A percentile compares a stretch with the other conserved stretches of the same genome.
phyloP scores from a whole-genome alignment of 2,888 invertebrate genomes.

The Prosopocoilus inquinatus region DNA sequence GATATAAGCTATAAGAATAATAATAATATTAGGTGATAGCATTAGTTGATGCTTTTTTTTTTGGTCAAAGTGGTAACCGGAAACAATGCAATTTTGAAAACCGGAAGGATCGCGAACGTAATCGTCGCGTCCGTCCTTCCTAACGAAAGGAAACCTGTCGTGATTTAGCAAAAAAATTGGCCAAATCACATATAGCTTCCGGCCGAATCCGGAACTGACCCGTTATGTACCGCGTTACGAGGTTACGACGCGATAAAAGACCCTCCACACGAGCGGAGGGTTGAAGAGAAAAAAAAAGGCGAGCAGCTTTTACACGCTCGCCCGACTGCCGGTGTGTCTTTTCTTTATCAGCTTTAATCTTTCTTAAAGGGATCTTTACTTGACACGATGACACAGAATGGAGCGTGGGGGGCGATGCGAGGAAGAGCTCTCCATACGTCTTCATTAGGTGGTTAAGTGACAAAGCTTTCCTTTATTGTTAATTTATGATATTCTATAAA shows the following conservation, averaged over 20 bases:
- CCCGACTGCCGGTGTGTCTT: slow-evolving; percentile 22
- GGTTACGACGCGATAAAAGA: slow-evolving; percentile 47
- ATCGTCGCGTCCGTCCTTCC: no score
- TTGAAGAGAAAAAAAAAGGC: slow-evolving; percentile 18
- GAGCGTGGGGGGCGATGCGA: not conserved
- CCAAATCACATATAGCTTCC: slow-evolving; percentile 46
- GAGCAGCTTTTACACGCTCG: slow-evolving; percentile 14
- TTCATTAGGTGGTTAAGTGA: no score
- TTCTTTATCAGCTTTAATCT: slow-evolving; percentile 32
- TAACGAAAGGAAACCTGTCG: not conserved
- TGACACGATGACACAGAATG: not conserved
- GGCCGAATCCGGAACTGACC: slow-evolving; percentile 45
- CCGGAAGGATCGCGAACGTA: no score
- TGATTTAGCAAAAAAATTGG: slow-evolving; percentile 38
- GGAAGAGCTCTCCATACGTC: no score
- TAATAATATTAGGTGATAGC: no score
- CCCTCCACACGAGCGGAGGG: slow-evolving; percentile 28
- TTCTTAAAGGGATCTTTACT: slow-evolving; percentile 27
- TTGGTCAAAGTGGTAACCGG: no score
- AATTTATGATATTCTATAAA: no score
- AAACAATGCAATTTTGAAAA: no score
- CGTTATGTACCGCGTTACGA: slow-evolving; percentile 43
- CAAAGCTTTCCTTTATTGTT: no score
- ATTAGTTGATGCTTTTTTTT: no score
- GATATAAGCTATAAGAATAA: no score